Evolutionary conservation across 2,113 vertebrate genomes (phyloP), one percentile per base, ranked within the genome.

Genomic region (Myrmophylax atrothorax): DNA sequence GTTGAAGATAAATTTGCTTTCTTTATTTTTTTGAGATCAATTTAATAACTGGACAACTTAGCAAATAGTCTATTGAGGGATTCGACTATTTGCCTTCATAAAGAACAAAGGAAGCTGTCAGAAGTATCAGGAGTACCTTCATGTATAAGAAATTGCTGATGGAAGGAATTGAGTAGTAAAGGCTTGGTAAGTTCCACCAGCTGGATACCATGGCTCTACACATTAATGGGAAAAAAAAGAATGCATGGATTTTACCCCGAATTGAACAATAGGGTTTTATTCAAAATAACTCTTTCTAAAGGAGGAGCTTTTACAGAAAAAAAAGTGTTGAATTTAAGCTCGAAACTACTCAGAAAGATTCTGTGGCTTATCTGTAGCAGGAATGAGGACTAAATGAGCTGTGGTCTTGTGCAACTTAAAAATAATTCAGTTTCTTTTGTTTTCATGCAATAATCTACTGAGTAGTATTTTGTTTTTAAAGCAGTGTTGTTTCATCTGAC

Each of bases 21-120:
- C 20, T 74, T 63, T 59, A 42, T 8, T 62, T 70, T 59, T 92
- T 68, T 49, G 18, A 63, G 10, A 46, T 47, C 5, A 28, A 6
- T 67, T 50, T 56, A 44, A 12, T 60, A 72, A 26, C 44, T 33
- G 17, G 40, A 22, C 7, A 49, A 4, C 47, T 67, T 56, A 31
- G 17, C 3, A 1, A 50, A 6, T 55, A 42, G 2, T 18, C 33
- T 63, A 0, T 64, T 2, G 4, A 74, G 82, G 18, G 14, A 47
- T 89, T 89, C 7, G 66, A 9, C 26, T 75, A 12, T 47, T 72
- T 72, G 31, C 9, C 59, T 91, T 60, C 8, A 10, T 52, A 40
- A 80, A 50, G 26, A 46, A 11, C 33, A 68, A 44, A 14, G 24
- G 40, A 82, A 79, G 10, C 9, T 38, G 28, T 82, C 9, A 66